Conservation (phyloP, 2,888 invertebrate genomes). For the Priapulus caudatus region DNA sequence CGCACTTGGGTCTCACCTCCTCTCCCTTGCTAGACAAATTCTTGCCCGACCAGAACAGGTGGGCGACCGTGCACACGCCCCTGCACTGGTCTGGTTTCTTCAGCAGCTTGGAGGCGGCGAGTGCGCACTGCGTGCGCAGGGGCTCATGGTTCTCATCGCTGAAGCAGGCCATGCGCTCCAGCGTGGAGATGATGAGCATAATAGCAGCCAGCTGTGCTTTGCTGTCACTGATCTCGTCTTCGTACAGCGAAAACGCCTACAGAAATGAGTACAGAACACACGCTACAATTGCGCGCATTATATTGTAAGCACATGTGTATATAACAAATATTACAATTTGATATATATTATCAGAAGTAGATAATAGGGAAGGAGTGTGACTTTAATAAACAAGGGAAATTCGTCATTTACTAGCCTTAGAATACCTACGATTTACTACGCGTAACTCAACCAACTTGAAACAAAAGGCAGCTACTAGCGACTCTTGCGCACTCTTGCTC, state of each 20-base stretch:
- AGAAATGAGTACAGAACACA: constrained; percentile 17
- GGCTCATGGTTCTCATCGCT: constrained; percentile 94
- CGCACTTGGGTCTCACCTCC: too few species aligned
- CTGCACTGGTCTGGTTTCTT: constrained; percentile 98
- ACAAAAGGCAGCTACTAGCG: too few species aligned
- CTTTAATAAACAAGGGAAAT: too few species aligned
- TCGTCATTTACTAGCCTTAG: too few species aligned
- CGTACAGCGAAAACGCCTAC: constrained; percentile 86
- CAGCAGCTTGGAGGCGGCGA: constrained; percentile 85
- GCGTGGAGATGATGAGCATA: constrained; percentile 83
- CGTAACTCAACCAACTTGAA: too few species aligned
- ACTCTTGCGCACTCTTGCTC: too few species aligned
- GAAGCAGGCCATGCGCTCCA: constrained; percentile 88
- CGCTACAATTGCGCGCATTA: too few species aligned
- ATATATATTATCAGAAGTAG: too few species aligned
- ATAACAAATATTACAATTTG: too few species aligned
- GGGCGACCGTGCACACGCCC: constrained; percentile 82
- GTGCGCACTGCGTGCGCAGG: constrained; percentile 82
- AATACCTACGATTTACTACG: too few species aligned
- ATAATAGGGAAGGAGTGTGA: too few species aligned
- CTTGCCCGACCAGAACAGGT: constrained; percentile 87
- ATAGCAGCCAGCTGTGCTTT: constrained; percentile 93
- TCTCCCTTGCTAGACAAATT: constrained; percentile 25
- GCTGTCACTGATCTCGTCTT: constrained; percentile 95
- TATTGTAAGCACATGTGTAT: too few species aligned